Base-by-base conservation (phyloP, 1,140 invertebrate genomes). In the Halesus radiatus region DNA sequence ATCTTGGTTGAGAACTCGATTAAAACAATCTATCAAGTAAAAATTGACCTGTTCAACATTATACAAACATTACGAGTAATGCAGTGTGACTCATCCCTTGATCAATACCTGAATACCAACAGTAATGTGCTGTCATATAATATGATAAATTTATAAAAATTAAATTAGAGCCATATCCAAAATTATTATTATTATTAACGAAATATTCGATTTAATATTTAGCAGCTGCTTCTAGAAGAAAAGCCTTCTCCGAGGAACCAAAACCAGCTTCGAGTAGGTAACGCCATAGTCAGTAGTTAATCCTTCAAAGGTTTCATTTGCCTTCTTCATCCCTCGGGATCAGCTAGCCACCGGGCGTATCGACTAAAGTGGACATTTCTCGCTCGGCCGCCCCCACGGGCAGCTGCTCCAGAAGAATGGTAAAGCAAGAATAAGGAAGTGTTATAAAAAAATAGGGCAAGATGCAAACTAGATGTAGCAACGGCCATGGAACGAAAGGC, bases 311-410 rank as follows among this genome's bases (percentile, higher is more conserved):
- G 37, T 13, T 45, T 45, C 37, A 0, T 13, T 45, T 13, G 37
- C 37, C 37, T 45, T 45, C 37, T 1, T 45, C 37, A 45, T 45
- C 62, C 62, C 62, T 20, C 22, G 10, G 62, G 22, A 64, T 64
- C 22, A 29, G 72, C 8, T 4, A 53, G 68, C 45, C 72, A 56
- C 20, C 72, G 68, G 68, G 68, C 29, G 64, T 81, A 81, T 79
- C 80, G 81, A 62, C 81, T 77, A 77, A 77, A 82, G 81, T 80
- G 81, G 81, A 82, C 81, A 77, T 79, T 82, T 80, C 60, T 82
- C 81, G 77, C 52, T 79, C 76, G 72, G 74, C 58, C 70, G 56
- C 58, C 73, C 68, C 62, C 37, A 37, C 10, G 29, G 60, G 53
- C 77, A 70, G 56, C 81, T 79, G 81, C 52, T 76, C 66, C 54